phyloP scores from a whole-genome alignment of 1,140 invertebrate species.

The Diabrotica undecimpunctata region DNA sequence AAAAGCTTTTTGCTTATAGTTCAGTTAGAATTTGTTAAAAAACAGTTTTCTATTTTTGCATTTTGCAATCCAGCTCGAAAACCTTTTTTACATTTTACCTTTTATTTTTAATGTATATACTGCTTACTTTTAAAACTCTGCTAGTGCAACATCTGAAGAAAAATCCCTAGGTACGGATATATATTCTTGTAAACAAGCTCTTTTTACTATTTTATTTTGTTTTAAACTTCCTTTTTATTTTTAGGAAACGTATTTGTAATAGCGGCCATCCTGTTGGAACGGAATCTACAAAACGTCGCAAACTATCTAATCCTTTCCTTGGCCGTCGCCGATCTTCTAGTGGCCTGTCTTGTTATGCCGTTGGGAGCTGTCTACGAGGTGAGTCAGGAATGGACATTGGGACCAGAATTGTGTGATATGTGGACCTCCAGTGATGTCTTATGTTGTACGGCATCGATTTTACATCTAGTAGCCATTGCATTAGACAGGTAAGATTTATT shows the following conservation, averaged over 20 bases:
- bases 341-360: conserved; percentile 83
- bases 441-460: conserved; percentile 89
- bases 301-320: conserved; percentile 85
- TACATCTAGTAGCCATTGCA: conserved; percentile 92
- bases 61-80: too few species aligned
- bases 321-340: conserved; percentile 81
- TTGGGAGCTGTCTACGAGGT: conserved; percentile 68
- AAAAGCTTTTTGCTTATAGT: too few species aligned
- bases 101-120: too few species aligned
- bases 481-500: conserved; percentile 45
- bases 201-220: too few species aligned
- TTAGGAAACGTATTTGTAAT: conserved; percentile 93
- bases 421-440: conserved; percentile 91
- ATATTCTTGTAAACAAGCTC: too few species aligned
- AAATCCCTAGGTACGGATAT: too few species aligned
- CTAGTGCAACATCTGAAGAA: too few species aligned
- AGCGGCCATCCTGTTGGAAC: conserved; percentile 85
- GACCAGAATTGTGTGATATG: conserved; percentile 78
- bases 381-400: conserved; percentile 45
- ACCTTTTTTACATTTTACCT: too few species aligned
- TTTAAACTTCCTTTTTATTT: conserved; percentile 25
- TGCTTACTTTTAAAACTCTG: too few species aligned
- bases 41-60: too few species aligned
- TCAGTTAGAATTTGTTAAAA: too few species aligned
- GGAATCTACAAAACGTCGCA: conserved; percentile 81